Conservation (phyloP, 2,797 vertebrate species). For the Coilia nasus region DNA sequence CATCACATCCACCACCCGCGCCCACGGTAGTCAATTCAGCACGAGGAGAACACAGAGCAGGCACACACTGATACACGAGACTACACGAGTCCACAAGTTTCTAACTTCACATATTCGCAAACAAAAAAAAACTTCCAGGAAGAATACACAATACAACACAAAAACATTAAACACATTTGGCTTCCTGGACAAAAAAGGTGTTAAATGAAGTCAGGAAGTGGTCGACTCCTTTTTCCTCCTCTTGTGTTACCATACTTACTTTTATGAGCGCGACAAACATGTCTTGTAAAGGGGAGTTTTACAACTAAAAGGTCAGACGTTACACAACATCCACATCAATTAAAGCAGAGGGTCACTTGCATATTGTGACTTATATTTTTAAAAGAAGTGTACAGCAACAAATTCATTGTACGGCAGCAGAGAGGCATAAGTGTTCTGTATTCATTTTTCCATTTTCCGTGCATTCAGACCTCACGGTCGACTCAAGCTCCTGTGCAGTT, state of each 20-base stretch:
- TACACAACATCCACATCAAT: constrained; percentile 45
- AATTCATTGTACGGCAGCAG: background rate
- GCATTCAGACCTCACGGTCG: constrained; percentile 48
- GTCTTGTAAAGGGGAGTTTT: constrained; percentile 49
- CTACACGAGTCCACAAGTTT: background rate
- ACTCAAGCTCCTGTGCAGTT: constrained; percentile 10
- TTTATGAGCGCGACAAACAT: constrained; percentile 48
- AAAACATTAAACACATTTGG: constrained; percentile 37
- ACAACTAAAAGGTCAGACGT: constrained; percentile 52
- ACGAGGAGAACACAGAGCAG: background rate
- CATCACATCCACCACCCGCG: background rate
- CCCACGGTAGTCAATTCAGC: background rate
- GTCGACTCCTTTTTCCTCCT: constrained; percentile 39
- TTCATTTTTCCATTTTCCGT: constrained; percentile 40
- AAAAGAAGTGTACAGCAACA: background rate
- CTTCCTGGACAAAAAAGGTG: constrained; percentile 37
- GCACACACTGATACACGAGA: background rate
- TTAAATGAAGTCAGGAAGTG: constrained; percentile 50
- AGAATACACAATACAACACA: constrained; percentile 42
- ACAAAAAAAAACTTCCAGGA: constrained; percentile 2
- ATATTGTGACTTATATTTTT: background rate
- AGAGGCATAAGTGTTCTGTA: background rate
- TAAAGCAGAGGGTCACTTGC: constrained; percentile 25
- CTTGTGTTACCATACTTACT: constrained; percentile 42
- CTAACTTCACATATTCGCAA: background rate